Conservation (phyloP, 2,113 vertebrate species). For the Grus americana region DNA sequence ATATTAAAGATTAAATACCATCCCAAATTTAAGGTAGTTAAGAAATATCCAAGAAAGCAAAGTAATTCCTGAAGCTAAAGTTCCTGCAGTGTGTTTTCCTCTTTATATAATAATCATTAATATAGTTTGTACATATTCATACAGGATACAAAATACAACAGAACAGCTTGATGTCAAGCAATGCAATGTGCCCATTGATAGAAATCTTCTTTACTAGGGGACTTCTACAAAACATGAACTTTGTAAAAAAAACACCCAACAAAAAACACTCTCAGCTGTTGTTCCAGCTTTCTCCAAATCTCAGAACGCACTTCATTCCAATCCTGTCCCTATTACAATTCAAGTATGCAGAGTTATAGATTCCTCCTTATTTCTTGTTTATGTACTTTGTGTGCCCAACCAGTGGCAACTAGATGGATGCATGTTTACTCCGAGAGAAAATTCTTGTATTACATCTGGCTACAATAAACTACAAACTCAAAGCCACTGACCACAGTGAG, state of each 20-base stretch:
- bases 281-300: background rate
- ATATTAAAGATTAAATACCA: background rate
- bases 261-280: background rate
- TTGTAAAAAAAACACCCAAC: background rate
- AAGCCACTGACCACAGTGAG: background rate
- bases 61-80: background rate
- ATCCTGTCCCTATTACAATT: background rate
- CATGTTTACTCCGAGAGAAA: background rate
- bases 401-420: background rate
- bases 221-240: background rate
- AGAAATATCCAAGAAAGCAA: background rate
- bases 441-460: background rate
- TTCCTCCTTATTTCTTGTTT: background rate
- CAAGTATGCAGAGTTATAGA: background rate
- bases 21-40: background rate
- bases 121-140: background rate
- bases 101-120: background rate
- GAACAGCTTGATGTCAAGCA: background rate
- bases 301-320: background rate
- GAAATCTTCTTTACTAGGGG: background rate
- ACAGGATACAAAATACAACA: background rate
- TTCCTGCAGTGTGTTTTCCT: background rate
- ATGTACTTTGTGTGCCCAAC: background rate
- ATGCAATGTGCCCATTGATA: background rate
- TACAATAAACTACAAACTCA: background rate